Conservation (phyloP, 2,113 vertebrate species). For the Pseudolaguvia tuberculata region DNA sequence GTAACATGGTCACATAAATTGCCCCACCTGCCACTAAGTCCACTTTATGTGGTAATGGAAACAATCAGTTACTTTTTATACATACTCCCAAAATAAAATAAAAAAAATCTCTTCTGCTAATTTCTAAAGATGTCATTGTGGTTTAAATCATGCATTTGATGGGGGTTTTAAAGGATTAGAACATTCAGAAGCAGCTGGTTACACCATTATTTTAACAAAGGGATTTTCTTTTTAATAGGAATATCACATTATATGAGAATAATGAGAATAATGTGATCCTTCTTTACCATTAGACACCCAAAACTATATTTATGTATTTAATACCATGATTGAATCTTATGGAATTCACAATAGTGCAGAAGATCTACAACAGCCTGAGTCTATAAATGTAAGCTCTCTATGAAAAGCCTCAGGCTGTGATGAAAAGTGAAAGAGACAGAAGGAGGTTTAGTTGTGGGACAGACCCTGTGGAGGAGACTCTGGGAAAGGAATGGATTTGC, state of each 20-base stretch:
- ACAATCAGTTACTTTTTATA: conserved; percentile 11
- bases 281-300: background rate
- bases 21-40: conserved; percentile 30
- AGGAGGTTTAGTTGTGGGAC: conserved; percentile 24
- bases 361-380: conserved; percentile 43
- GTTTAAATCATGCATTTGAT: conserved; percentile 3
- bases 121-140: conserved; percentile 2
- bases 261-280: background rate
- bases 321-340: background rate
- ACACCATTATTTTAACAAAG: background rate
- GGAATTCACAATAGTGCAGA: conserved; percentile 35
- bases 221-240: background rate
- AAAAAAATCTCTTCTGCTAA: background rate
- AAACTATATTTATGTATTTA: background rate
- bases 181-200: background rate
- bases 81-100: background rate
- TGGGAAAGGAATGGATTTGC: conserved; percentile 51
- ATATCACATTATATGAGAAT: no score
- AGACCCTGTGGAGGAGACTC: conserved; percentile 9
- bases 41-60: conserved; percentile 22
- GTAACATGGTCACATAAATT: conserved; percentile 32
- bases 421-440: conserved; percentile 27
- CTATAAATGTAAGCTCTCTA: background rate
- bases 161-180: background rate
- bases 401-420: conserved; percentile 36